These are phyloP conservation scores for Quadroppia sp. DNA, from an alignment of 2,888 invertebrate genomes.

Conservation along the genomic window DNA sequence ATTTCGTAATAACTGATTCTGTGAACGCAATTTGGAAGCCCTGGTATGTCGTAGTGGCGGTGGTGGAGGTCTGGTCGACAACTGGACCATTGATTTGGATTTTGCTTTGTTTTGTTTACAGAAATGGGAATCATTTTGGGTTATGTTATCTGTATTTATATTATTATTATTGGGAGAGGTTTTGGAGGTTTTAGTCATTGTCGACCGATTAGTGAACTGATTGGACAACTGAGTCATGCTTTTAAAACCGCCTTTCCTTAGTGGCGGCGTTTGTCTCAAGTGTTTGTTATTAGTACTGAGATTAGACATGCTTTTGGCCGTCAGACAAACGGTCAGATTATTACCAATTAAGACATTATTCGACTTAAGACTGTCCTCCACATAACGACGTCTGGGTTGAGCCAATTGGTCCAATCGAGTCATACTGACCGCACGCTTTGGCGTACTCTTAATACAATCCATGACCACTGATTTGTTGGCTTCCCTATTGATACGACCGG, in stretches of 20 bases:
- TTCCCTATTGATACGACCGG: constrained; percentile 23
- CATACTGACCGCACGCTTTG: constrained; percentile 76
- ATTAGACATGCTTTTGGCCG: constrained; percentile 26
- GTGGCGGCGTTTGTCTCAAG: neutral
- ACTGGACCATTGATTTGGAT: constrained; percentile 47
- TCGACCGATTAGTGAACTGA: neutral
- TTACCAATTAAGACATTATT: constrained; percentile 24
- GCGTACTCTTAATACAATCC: constrained; percentile 41
- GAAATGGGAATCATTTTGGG: constrained; percentile 9
- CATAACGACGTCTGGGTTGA: constrained; percentile 59
- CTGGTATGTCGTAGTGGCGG: constrained; percentile 45
- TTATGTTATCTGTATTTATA: neutral
- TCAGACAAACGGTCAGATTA: constrained; percentile 9
- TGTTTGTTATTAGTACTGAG: constrained; percentile 17
- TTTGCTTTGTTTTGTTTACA: constrained; percentile 33
- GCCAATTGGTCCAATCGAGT: constrained; percentile 81
- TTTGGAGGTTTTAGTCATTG: neutral
- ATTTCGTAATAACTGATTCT: constrained; percentile 39
- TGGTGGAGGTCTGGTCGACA: constrained; percentile 40
- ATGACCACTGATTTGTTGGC: neutral
- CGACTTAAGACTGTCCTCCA: constrained; percentile 37
- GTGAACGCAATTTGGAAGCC: constrained; percentile 47
- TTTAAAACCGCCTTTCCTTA: constrained; percentile 15
- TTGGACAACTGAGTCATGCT: constrained; percentile 37
- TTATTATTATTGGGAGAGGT: constrained; percentile 4